A percentile compares a stretch with the other conserved stretches of the same genome.
Conservation (phyloP, 37 sponge, comb jelly and placozoan genomes). For the Ianthella basta region DNA sequence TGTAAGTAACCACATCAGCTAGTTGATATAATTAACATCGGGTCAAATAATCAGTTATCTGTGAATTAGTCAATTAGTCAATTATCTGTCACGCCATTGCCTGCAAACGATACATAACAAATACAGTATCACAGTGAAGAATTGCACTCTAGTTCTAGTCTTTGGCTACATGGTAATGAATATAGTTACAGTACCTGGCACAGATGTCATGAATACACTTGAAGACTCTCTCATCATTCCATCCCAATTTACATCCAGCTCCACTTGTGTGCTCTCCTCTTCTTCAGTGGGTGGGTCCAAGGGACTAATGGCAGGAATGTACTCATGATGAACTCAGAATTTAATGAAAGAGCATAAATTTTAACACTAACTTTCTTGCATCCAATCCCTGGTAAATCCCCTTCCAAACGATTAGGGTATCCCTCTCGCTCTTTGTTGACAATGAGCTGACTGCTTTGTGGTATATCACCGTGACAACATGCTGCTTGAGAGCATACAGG, state of each 20-base stretch:
- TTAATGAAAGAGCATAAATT: not conserved
- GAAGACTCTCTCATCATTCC: conserved; percentile 8
- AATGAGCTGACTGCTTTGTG: conserved; percentile 34
- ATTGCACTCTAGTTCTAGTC: too few relatives aligned
- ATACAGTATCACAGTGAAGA: too few relatives aligned
- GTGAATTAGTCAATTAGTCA: too few relatives aligned
- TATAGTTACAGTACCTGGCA: conserved; percentile 26
- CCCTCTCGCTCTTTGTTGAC: conserved; percentile 47
- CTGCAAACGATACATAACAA: too few relatives aligned
- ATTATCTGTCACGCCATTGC: too few relatives aligned
- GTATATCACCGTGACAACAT: conserved; percentile 33
- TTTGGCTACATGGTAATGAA: not conserved
- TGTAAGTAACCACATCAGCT: too few relatives aligned
- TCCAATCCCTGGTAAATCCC: conserved; percentile 75
- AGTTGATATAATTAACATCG: too few relatives aligned
- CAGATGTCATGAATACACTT: conserved; percentile 29
- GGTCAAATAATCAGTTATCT: too few relatives aligned
- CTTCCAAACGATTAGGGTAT: conserved; percentile 64
- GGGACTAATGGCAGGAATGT: not conserved
- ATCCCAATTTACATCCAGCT: conserved; percentile 29
- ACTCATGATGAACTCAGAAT: too few relatives aligned
- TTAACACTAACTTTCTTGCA: conserved; percentile 62
- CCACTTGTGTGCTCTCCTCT: not conserved
- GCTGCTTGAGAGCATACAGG: conserved; percentile 74
- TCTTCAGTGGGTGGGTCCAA: conserved; percentile 21